Base-by-base conservation (phyloP, 37 sponge, comb jelly and placozoan genomes). In the Oopsacas minuta region DNA sequence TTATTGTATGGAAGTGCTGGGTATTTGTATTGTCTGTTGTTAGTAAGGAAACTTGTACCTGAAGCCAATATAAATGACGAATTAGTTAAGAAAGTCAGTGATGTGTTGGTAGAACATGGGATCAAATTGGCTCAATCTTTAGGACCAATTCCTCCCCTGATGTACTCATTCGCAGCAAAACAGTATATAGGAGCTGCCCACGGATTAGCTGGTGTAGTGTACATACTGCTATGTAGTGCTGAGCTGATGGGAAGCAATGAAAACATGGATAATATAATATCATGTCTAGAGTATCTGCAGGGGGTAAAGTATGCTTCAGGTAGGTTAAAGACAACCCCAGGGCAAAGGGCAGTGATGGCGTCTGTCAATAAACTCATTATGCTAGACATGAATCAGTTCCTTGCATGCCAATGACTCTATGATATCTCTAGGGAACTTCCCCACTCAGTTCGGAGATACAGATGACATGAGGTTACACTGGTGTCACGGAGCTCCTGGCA, bases 401-500 rank as follows among this genome's bases (percentile, higher is more conserved):
- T n/a, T n/a, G n/a, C n/a, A n/a, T n/a, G n/a, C n/a, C n/a, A n/a
- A n/a, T n/a, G n/a, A n/a, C n/a, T n/a, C n/a, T n/a, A n/a, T n/a
- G n/a, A n/a, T n/a, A n/a, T n/a, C 15, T 8, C 49, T 42, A 42
- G 91, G 91, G 34, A 92, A 92, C 83, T 88, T 90, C 52, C 86
- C 89, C 8, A 23, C 83, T 0, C 49, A 85, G 8, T 35, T 46
- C 0, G 84, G 52, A 23, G n/a, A 23, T 0, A 23, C 81, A 35
- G 46, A 39, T 37, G 90, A 88, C 23, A n/a, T 84, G 37, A 87
- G 90, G 52, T 85, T 90, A 1, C 93, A 93, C 61, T 93, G 93
- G 93, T 93, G 93, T 37, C 93, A 93, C 46, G 93, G 93, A 1
- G 85, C 93, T 28, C 91, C 93, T 7, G 93, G 93, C 1, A 5